phyloP scores from a whole-genome alignment of 2,888 invertebrate species.

The Aspidiotus destructor region DNA sequence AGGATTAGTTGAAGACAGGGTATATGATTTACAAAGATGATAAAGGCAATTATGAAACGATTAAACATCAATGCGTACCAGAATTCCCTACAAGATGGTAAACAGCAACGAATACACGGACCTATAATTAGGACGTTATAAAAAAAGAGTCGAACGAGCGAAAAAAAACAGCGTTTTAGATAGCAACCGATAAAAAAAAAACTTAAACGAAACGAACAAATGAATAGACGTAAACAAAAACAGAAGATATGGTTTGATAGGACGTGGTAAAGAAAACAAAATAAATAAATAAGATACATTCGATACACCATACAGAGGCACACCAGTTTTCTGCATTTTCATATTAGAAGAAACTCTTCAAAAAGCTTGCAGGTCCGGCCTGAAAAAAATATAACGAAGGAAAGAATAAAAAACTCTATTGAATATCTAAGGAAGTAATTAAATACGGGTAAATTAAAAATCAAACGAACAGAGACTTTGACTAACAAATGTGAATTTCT shows the following conservation, averaged over 20 bases:
- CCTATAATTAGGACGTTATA: background rate
- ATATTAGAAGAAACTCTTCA: constrained; percentile 86
- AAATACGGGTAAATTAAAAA: constrained; percentile 34
- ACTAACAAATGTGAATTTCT: no score
- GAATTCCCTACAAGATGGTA: no score
- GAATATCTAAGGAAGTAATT: constrained; percentile 8
- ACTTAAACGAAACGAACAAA: constrained; percentile 12
- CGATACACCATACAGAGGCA: background rate
- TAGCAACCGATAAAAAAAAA: background rate
- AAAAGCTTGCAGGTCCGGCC: constrained; percentile 89
- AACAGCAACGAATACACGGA: no score
- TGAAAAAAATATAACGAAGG: constrained; percentile 40
- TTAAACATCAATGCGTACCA: no score
- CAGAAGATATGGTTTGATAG: constrained; percentile 25
- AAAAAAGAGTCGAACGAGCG: constrained; percentile 1
- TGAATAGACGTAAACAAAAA: constrained; percentile 8
- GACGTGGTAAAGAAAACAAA: constrained; percentile 22
- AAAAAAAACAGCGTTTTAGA: no score
- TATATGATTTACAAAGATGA: no score
- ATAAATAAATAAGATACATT: constrained; percentile 16
- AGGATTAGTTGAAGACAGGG: no score
- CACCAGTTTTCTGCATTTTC: constrained; percentile 2
- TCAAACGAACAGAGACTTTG: background rate
- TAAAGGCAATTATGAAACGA: no score
- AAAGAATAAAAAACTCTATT: background rate